These are phyloP conservation scores for Eucidaris tribuloides DNA, from an alignment of 35 echinoderm and acorn worm species.

Conservation along the genomic window DNA sequence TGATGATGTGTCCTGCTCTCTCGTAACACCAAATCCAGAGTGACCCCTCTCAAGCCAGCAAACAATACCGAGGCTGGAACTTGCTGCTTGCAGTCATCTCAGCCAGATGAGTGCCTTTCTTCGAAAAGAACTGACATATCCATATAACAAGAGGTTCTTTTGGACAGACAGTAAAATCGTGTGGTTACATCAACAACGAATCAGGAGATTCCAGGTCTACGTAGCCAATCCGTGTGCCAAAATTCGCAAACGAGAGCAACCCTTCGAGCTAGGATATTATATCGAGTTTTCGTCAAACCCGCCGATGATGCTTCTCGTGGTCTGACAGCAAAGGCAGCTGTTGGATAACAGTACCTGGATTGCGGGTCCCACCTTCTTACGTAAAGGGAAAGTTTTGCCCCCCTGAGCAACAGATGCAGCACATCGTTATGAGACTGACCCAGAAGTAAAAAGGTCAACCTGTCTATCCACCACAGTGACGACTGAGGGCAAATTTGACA, in stretches of 20 bases:
- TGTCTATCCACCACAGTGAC: not conserved
- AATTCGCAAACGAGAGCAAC: slow-evolving; percentile 27
- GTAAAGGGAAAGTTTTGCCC: not conserved
- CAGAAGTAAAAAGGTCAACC: slow-evolving; percentile 34
- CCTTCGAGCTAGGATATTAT: slow-evolving; percentile 44
- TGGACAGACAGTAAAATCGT: too few species aligned
- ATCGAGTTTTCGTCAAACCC: slow-evolving; percentile 45
- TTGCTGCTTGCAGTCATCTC: slow-evolving; percentile 40
- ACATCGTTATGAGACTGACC: not conserved
- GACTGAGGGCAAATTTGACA: too few species aligned
- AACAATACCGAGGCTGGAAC: slow-evolving; percentile 68
- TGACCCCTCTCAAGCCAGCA: slow-evolving; percentile 39
- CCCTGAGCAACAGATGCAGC: not conserved
- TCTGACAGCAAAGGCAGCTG: slow-evolving; percentile 17
- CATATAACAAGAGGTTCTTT: not conserved
- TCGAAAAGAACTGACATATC: not conserved
- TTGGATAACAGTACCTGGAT: slow-evolving; percentile 25
- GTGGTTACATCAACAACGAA: slow-evolving; percentile 43
- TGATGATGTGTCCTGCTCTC: slow-evolving; percentile 1
- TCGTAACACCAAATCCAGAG: slow-evolving; percentile 63
- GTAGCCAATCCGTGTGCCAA: slow-evolving; percentile 42
- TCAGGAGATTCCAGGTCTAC: slow-evolving; percentile 10
- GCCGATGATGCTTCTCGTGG: slow-evolving; percentile 67
- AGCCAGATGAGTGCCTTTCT: slow-evolving; percentile 22
- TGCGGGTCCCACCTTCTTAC: slow-evolving; percentile 42